phyloP scores from a whole-genome alignment of 2,113 vertebrate species.

The Takifugu flavidus region DNA sequence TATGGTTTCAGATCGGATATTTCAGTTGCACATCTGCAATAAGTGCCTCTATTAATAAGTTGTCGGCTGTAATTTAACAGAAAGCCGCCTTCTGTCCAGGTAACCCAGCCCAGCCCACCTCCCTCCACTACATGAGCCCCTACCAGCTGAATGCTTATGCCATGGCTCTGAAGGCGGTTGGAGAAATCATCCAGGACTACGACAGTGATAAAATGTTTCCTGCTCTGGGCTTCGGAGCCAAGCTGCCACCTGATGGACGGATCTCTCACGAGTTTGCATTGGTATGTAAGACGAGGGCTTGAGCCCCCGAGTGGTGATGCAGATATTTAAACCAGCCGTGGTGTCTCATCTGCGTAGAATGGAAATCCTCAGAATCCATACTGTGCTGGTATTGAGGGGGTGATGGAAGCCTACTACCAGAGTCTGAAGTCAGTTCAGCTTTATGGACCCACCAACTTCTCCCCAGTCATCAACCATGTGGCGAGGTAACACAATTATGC shows the following conservation, averaged over 20 bases:
- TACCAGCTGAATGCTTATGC: constrained; percentile 95
- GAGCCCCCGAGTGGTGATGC: not conserved
- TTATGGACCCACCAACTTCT: constrained; percentile 92
- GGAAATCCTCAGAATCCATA: constrained; percentile 97
- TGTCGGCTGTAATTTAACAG: not conserved
- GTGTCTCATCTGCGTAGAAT: constrained; percentile 72
- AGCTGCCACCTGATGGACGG: constrained; percentile 92
- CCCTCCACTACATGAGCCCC: constrained; percentile 96
- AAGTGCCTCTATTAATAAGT: not conserved
- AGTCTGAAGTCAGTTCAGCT: constrained; percentile 84
- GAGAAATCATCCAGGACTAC: constrained; percentile 98
- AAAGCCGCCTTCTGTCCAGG: constrained; percentile 68
- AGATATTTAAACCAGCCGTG: too few relatives aligned
- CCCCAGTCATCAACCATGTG: constrained; percentile 95
- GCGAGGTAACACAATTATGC: constrained; percentile 79
- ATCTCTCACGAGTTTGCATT: constrained; percentile 96
- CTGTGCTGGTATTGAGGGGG: constrained; percentile 92
- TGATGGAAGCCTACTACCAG: constrained; percentile 96
- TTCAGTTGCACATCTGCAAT: not conserved
- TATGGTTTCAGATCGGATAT: too few relatives aligned
- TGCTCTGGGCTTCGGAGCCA: constrained; percentile 94
- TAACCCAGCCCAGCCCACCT: constrained; percentile 94
- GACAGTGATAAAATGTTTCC: constrained; percentile 99
- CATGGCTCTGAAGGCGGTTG: constrained; percentile 95
- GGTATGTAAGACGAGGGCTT: constrained; percentile 74